These are phyloP conservation scores for Melanotaenia boesemani DNA, from an alignment of 2,797 vertebrate species.

Conservation along the genomic window DNA sequence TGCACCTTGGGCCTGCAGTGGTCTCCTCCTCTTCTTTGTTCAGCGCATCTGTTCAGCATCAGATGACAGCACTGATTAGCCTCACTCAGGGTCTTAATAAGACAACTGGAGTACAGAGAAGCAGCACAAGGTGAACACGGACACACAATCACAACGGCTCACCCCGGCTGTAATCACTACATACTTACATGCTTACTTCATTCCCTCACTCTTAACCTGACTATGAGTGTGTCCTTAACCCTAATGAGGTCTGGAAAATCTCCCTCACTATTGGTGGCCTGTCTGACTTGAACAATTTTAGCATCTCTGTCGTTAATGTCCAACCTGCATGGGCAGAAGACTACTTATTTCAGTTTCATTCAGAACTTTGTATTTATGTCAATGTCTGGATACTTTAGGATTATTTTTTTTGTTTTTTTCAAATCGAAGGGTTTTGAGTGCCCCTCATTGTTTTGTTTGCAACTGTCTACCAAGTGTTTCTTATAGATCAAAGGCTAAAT, in stretches of 20 bases:
- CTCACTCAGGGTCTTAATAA: constrained; percentile 84
- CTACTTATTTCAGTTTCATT: constrained; percentile 35
- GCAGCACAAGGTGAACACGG: constrained; percentile 59
- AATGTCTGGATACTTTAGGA: constrained; percentile 19
- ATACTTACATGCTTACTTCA: constrained; percentile 47
- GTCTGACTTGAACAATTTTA: constrained; percentile 25
- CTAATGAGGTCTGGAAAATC: constrained; percentile 72
- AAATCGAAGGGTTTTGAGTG: neutral
- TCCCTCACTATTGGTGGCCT: constrained; percentile 51
- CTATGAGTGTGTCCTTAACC: constrained; percentile 59
- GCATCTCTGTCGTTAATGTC: constrained; percentile 29
- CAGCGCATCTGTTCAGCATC: constrained; percentile 82
- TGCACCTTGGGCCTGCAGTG: constrained; percentile 78
- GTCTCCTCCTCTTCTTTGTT: constrained; percentile 83
- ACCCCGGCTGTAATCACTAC: constrained; percentile 59
- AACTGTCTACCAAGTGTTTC: constrained; percentile 12
- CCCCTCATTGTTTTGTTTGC: neutral
- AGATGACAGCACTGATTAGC: constrained; percentile 84
- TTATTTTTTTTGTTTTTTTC: constrained; percentile 17
- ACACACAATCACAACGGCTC: constrained; percentile 65
- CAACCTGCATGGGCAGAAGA: constrained; percentile 25
- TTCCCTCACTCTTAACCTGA: constrained; percentile 55
- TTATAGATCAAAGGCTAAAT: constrained; percentile 45
- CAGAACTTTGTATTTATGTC: constrained; percentile 29
- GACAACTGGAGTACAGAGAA: constrained; percentile 72